Conservation (phyloP, 1,140 invertebrate genomes). For the Brachionus angularis region DNA sequence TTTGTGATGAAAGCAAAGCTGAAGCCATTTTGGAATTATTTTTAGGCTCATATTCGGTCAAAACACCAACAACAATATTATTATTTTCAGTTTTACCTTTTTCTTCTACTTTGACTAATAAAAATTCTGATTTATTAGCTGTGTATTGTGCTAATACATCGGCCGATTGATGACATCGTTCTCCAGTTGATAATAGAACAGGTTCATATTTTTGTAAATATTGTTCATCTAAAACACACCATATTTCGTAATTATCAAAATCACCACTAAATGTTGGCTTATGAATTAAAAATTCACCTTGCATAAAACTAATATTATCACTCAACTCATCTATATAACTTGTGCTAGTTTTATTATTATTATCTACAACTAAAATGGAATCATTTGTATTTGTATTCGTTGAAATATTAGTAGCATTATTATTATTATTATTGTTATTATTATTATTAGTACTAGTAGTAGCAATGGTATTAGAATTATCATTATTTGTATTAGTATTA, state of each 20-base stretch:
- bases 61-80: conserved; percentile 34
- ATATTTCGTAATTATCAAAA: conserved; percentile 43
- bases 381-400: no score
- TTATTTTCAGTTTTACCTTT: conserved; percentile 43
- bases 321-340: not conserved
- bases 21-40: conserved; percentile 14
- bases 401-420: no score
- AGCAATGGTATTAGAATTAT: no score
- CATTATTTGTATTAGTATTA: no score
- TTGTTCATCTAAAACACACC: conserved; percentile 38
- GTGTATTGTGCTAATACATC: conserved; percentile 39
- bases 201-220: conserved; percentile 42
- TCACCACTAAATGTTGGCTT: conserved; percentile 38
- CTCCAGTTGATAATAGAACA: conserved; percentile 34
- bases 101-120: conserved; percentile 38
- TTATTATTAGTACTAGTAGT: no score
- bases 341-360: not conserved
- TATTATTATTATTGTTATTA: no score
- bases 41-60: conserved; percentile 32
- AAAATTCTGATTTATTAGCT: conserved; percentile 27
- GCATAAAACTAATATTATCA: conserved; percentile 14
- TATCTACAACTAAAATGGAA: no score
- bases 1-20: not conserved
- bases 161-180: conserved; percentile 38
- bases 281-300: conserved; percentile 42